Evolutionary conservation across 2,113 vertebrate genomes (phyloP).

Genomic region (Struthio camelus): DNA sequence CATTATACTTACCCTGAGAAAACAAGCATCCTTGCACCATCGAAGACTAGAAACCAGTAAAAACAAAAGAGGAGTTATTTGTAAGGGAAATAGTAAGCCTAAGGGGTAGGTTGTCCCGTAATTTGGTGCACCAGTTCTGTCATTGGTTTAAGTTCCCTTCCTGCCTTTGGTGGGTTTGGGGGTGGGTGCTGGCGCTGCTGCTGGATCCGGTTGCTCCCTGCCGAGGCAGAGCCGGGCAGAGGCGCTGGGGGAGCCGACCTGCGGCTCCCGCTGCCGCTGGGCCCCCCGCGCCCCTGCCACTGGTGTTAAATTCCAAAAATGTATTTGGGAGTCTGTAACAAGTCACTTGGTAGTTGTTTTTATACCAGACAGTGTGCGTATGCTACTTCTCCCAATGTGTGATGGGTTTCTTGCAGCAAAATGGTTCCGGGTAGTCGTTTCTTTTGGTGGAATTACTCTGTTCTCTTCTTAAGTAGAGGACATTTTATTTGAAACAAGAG

Average conservation of each 20-base stretch:
- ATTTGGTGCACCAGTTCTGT: background rate
- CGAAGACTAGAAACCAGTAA: background rate
- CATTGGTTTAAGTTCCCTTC: background rate
- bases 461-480: background rate
- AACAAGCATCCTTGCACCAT: background rate
- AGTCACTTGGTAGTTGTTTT: background rate
- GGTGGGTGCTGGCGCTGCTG: background rate
- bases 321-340: background rate
- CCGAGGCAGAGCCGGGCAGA: background rate
- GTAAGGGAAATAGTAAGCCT: background rate
- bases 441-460: conserved; percentile 16
- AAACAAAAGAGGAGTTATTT: background rate
- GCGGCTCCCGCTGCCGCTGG: too few species aligned
- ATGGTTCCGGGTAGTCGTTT: background rate
- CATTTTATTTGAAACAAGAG: background rate
- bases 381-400: background rate
- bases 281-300: too few species aligned
- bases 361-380: background rate
- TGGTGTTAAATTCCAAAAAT: background rate
- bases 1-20: background rate
- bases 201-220: background rate
- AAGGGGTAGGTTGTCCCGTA: background rate
- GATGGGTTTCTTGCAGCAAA: conserved; percentile 6
- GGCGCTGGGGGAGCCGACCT: too few species aligned
- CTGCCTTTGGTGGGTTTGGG: background rate